A percentile compares a stretch with the other conserved stretches of the same genome.
Evolutionary conservation across 2,888 invertebrate genomes (phyloP).

Genomic region (Octonoba sinensis): DNA sequence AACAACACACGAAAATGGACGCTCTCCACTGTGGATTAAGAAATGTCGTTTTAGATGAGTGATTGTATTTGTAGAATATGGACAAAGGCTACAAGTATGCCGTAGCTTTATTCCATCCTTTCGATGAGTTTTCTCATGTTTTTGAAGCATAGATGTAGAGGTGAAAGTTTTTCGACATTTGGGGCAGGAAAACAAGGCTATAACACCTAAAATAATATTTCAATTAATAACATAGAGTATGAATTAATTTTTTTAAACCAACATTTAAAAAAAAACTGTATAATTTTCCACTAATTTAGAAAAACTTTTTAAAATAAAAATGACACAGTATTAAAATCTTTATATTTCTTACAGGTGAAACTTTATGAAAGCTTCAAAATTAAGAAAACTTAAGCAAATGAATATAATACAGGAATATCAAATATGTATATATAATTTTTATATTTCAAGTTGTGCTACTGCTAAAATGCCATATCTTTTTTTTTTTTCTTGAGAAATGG

Average conservation of each 20-base stretch:
- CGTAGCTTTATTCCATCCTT: slow-evolving; percentile 26
- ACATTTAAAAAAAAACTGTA: too few relatives aligned
- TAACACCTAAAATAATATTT: slow-evolving; percentile 31
- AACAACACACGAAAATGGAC: slow-evolving; percentile 47
- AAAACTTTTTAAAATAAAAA: neutral
- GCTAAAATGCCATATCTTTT: too few relatives aligned
- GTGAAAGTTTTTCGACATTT: slow-evolving; percentile 43
- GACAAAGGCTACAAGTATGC: slow-evolving; percentile 41
- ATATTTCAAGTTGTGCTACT: too few relatives aligned
- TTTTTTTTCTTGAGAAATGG: too few relatives aligned
- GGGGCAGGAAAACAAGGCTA: slow-evolving; percentile 40
- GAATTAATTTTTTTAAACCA: neutral
- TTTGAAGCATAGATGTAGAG: slow-evolving; percentile 33
- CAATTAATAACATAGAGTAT: neutral
- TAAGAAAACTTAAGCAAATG: too few relatives aligned
- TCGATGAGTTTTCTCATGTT: slow-evolving; percentile 41
- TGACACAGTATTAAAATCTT: too few relatives aligned
- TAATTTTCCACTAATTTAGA: neutral
- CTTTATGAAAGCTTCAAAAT: too few relatives aligned
- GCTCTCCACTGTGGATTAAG: slow-evolving; percentile 49
- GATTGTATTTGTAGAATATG: slow-evolving; percentile 56
- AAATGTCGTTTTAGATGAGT: slow-evolving; percentile 53
- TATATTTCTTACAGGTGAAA: too few relatives aligned
- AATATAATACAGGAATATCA: too few relatives aligned
- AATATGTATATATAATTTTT: too few relatives aligned